A percentile compares a stretch with the other conserved stretches of the same genome.
phyloP scores from a whole-genome alignment of 2,113 vertebrate species.

The Lophius piscatorius region DNA sequence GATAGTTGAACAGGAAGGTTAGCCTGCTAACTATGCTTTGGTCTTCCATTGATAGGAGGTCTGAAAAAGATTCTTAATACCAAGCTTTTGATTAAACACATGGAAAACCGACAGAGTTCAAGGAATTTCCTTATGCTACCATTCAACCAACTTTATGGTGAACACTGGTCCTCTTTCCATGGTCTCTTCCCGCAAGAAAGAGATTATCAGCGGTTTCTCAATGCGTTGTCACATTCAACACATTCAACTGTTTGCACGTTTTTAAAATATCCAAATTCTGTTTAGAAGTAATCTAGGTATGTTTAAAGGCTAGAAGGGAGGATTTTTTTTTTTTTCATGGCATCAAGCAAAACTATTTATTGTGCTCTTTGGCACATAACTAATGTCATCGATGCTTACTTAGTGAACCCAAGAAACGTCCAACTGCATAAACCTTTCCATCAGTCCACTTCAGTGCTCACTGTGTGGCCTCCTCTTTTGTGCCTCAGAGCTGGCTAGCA shows the following conservation, averaged over 20 bases:
- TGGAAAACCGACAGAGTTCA: no score
- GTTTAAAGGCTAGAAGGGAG: conserved; percentile 6
- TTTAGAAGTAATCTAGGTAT: conserved; percentile 44
- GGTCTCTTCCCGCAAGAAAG: neutral
- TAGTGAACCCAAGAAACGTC: conserved; percentile 55
- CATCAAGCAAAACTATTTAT: conserved; percentile 30
- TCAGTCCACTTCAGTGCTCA: conserved; percentile 32
- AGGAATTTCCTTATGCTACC: no score
- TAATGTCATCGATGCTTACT: conserved; percentile 57
- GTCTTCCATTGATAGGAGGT: no score
- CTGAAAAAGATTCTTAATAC: no score
- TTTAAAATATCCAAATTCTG: neutral
- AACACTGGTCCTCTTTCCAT: neutral
- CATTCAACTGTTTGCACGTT: no score
- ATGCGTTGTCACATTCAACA: no score
- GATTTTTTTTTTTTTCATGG: conserved; percentile 24
- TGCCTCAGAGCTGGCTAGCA: conserved; percentile 38
- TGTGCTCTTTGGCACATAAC: conserved; percentile 51
- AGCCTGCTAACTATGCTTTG: no score
- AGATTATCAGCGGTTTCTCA: conserved; percentile 30
- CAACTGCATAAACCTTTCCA: conserved; percentile 28
- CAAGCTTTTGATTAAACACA: no score
- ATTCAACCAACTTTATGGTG: no score
- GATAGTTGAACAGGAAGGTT: no score
- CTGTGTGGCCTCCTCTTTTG: conserved; percentile 23